Evolutionary conservation across 2,797 vertebrate genomes (phyloP).

Genomic region (Catostomus latipinnis): DNA sequence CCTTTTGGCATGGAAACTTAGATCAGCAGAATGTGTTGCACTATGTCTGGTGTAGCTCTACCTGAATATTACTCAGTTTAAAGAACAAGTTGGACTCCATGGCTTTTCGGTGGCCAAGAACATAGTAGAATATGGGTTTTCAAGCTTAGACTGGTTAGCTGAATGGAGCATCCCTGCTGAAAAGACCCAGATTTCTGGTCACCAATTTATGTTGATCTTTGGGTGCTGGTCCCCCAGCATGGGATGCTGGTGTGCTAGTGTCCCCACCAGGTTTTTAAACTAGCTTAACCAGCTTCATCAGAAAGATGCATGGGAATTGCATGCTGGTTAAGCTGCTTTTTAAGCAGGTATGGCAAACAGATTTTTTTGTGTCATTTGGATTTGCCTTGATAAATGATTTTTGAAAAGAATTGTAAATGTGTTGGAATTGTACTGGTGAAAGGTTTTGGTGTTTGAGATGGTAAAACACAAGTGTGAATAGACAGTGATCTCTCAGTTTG

Average conservation of each 20-base stretch:
- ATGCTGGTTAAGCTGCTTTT: too few species aligned
- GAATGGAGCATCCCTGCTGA: neutral
- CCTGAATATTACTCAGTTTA: neutral
- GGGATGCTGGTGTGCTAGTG: too few species aligned
- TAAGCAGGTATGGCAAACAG: neutral
- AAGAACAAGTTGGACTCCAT: slow-evolving; percentile 16
- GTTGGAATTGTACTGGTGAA: slow-evolving; percentile 2
- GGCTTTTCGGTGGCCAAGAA: slow-evolving; percentile 15
- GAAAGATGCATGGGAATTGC: too few species aligned
- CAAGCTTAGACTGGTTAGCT: neutral
- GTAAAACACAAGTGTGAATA: neutral
- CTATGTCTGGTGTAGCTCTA: neutral
- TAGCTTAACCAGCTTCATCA: too few species aligned
- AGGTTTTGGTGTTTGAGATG: slow-evolving; percentile 5
- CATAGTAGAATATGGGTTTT: neutral
- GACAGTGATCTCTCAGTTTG: neutral
- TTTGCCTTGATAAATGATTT: slow-evolving; percentile 49
- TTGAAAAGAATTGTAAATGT: slow-evolving; percentile 20
- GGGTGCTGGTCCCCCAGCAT: too few species aligned
- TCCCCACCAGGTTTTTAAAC: too few species aligned
- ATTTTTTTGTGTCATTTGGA: slow-evolving; percentile 51
- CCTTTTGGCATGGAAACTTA: neutral
- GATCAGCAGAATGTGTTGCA: neutral
- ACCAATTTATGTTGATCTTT: too few species aligned
- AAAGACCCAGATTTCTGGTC: too few species aligned